Evolutionary conservation across 2,113 vertebrate species (phyloP).

Genomic region (Callipepla californica): DNA sequence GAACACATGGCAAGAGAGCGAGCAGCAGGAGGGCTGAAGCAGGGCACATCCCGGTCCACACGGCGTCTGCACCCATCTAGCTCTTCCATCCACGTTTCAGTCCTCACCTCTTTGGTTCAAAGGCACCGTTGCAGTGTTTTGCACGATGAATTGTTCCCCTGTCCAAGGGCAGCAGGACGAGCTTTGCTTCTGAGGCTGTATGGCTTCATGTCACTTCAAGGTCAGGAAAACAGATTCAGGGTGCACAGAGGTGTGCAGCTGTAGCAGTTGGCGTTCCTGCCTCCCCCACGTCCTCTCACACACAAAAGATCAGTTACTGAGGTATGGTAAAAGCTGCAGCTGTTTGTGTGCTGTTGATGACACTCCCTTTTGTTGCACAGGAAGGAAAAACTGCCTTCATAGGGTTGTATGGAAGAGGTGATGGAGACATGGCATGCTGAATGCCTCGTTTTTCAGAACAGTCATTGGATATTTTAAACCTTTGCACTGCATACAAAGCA

Average conservation of each 20-base stretch:
- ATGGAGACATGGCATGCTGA: background rate
- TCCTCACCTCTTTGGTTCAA: background rate
- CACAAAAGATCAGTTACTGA: accelerated
- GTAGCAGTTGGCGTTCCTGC: background rate
- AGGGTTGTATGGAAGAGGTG: background rate
- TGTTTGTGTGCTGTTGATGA: background rate
- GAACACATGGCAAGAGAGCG: background rate
- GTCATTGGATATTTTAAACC: background rate
- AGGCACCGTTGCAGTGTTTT: background rate
- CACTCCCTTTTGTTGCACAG: background rate
- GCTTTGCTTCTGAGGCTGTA: background rate
- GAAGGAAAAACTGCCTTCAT: background rate
- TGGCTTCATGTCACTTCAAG: background rate
- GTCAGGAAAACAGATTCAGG: background rate
- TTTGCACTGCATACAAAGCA: background rate
- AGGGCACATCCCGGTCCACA: background rate
- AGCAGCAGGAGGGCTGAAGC: background rate
- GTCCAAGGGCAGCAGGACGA: accelerated
- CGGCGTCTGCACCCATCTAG: accelerated
- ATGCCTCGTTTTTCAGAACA: background rate
- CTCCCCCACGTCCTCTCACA: background rate
- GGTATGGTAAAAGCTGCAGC: background rate
- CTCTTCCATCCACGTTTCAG: background rate
- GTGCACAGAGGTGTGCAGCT: background rate
- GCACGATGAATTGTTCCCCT: background rate